Conservation (phyloP, 2,888 invertebrate genomes). For the Yponomeuta cagnagella region DNA sequence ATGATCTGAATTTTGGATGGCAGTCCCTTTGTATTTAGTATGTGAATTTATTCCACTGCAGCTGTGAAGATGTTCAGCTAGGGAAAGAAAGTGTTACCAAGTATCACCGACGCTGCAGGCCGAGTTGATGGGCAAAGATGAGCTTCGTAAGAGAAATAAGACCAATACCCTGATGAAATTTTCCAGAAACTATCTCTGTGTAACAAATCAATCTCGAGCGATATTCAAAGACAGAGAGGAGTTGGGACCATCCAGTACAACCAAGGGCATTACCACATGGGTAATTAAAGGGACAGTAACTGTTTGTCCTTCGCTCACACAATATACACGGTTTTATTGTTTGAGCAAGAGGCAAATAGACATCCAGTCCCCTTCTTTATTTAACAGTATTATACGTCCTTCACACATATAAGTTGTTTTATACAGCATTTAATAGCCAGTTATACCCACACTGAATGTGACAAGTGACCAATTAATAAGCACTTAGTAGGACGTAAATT, state of each 20-base stretch:
- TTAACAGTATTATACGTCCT: not conserved
- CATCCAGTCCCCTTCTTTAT: no score
- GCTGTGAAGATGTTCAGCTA: slow-evolving; percentile 64
- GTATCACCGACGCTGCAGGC: not conserved
- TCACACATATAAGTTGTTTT: not conserved
- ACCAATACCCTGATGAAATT: slow-evolving; percentile 61
- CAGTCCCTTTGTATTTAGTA: slow-evolving; percentile 48
- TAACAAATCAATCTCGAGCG: not conserved
- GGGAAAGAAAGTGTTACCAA: slow-evolving; percentile 49
- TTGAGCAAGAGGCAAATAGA: no score
- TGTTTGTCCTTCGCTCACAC: no score
- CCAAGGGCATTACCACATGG: not conserved
- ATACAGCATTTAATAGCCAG: not conserved
- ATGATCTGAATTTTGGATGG: slow-evolving; percentile 47
- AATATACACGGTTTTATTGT: no score
- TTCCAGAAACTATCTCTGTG: slow-evolving; percentile 49
- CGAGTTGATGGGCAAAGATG: slow-evolving; percentile 36
- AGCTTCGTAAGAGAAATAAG: slow-evolving; percentile 69
- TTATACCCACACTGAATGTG: not conserved
- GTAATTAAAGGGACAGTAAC: no score
- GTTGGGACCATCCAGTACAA: slow-evolving; percentile 1
- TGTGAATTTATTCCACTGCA: slow-evolving; percentile 71
- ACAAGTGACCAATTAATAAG: not conserved
- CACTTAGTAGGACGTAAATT: no score
- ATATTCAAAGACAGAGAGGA: not conserved